A percentile compares a stretch with the other conserved stretches of the same genome.
Conservation (phyloP, 1,140 invertebrate genomes). For the Heterodera carotae region DNA sequence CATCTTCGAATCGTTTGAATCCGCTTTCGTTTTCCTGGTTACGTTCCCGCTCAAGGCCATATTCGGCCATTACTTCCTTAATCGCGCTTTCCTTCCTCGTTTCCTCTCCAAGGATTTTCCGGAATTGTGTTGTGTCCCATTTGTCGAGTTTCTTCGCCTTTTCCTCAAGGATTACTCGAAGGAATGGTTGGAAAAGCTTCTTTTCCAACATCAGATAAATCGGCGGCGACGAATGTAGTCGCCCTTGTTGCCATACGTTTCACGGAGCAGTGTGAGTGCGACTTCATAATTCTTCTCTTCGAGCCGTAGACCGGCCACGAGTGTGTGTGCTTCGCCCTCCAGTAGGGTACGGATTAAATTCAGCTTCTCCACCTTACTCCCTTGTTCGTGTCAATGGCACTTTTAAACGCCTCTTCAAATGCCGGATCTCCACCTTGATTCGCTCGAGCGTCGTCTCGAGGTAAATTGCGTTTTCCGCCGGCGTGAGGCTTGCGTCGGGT, state of each 20-base stretch:
- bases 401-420: too few relatives aligned
- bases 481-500: too few relatives aligned
- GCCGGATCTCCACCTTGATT: too few relatives aligned
- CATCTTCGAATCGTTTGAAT: too few relatives aligned
- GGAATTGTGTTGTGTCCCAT: not conserved
- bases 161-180: not conserved
- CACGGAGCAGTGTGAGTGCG: not conserved
- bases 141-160: not conserved
- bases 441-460: too few relatives aligned
- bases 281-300: conserved; percentile 6
- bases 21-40: too few relatives aligned
- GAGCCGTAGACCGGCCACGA: not conserved
- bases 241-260: conserved; percentile 1
- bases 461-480: too few relatives aligned
- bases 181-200: not conserved
- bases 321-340: not conserved
- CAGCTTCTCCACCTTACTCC: not conserved
- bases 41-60: not conserved
- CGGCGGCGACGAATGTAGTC: not conserved
- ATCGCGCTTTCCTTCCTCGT: not conserved
- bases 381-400: not conserved
- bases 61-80: conserved; percentile 6
- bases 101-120: not conserved
- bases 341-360: not conserved
- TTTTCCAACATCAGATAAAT: conserved; percentile 5